Base-by-base conservation (phyloP, 2,113 vertebrate species). In the Oxygymnocypris stewartii region DNA sequence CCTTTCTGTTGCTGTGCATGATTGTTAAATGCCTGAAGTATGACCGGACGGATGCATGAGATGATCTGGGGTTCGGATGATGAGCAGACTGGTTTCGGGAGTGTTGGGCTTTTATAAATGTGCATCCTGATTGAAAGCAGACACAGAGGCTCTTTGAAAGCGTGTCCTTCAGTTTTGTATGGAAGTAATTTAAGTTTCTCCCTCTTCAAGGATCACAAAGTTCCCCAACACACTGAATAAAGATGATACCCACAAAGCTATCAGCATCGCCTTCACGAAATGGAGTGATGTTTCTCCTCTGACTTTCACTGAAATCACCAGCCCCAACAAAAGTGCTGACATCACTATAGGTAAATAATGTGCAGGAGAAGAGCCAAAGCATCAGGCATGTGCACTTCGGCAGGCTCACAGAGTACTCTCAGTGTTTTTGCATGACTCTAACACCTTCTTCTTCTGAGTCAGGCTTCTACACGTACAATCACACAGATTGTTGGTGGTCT, bases 401-500 rank as follows among this genome's bases (percentile, higher is more conserved):
- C 57, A 42, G 78, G 20, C 79, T 28, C 57, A 80, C 54, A 14
- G 61, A 18, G 18, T 23, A 10, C 49, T 61, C 14, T 14, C 51
- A 12, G 31, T 74, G 42, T 54, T 77, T 49, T 51, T 79, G 49
- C 59, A 67, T 84, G 47, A 57, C 47, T 84, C n/a, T 51, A 61
- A 61, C 57, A n/a, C 23, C 23, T 79, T 7, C n/a, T 67, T 84
- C 57, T 83, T 57, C 12, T 37, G 18, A 83, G 54, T n/a, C 88
- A 96, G 96, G 96, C 42, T 96, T 96, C 94, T 96, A 95, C 92
- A 93, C 93, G 9, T 95, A 93, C 23, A 96, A 96, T 90, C 96
- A 96, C 91, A 95, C 95, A 0, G 96, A 96, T 92, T 96, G 96
- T 89, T 95, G 94, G 94, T 86, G 86, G 87, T 93, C 96, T 77